phyloP scores from a whole-genome alignment of 2,113 vertebrate genomes.

The Phyllopteryx taeniolatus region DNA sequence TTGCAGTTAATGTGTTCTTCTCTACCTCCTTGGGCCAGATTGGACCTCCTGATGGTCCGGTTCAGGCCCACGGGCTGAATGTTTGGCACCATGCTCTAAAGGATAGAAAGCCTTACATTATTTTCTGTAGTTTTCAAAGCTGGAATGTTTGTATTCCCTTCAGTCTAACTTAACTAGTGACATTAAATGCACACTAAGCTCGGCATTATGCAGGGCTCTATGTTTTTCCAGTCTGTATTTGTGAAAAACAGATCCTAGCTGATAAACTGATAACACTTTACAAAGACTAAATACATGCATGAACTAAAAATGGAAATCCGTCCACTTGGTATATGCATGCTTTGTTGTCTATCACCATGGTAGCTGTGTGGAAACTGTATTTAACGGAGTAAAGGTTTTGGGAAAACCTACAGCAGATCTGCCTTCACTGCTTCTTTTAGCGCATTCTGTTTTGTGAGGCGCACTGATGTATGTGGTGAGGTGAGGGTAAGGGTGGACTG shows the following conservation, averaged over 20 bases:
- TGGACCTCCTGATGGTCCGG: too few species aligned
- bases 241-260: not conserved
- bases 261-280: not conserved
- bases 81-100: too few species aligned
- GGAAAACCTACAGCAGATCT: slow-evolving; percentile 1
- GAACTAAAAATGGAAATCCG: not conserved
- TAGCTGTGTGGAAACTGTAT: not conserved
- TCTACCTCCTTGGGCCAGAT: too few species aligned
- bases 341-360: not conserved
- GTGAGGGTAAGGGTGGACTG: slow-evolving; percentile 29
- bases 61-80: too few species aligned
- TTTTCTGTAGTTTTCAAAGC: too few species aligned
- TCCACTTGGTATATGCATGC: not conserved
- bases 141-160: too few species aligned
- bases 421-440: slow-evolving; percentile 16
- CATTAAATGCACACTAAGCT: not conserved
- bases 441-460: slow-evolving; percentile 7
- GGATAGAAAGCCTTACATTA: too few species aligned
- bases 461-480: slow-evolving; percentile 7
- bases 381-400: slow-evolving; percentile 14
- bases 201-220: not conserved
- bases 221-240: not conserved
- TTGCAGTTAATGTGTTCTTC: too few species aligned
- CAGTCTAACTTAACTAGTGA: not conserved
- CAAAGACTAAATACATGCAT: not conserved